Evolutionary conservation across 2,888 invertebrate genomes (phyloP), one percentile per base, ranked within the genome.

Genomic region (Caenorhabditis sp.): DNA sequence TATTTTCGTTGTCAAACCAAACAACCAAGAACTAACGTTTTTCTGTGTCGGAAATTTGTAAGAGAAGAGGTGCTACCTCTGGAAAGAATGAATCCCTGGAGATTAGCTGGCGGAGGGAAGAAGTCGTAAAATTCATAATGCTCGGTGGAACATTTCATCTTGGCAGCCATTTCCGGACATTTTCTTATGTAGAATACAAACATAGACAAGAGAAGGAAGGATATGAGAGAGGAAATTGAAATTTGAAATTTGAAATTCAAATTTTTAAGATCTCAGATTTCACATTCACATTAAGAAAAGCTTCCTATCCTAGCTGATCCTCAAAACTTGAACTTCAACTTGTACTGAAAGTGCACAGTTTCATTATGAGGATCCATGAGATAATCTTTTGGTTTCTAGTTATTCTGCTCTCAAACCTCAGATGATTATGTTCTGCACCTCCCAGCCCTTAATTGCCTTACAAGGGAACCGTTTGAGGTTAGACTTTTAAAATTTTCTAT

Each of bases 51-150:
- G n/a, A n/a, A n/a, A n/a, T 18, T 5, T 47, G 47, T 20, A 9
- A n/a, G 18, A 5, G 18, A 18, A 56, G 32, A n/a, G 18, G 18
- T 8, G 35, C 55, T 56, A 56, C 56, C 56, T 56, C 32, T n/a
- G n/a, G n/a, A n/a, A 13, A 20, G 50, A 18, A 2, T 4, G 8
- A n/a, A 20, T 56, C 56, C 56, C 56, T n/a, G 18, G 28, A 28
- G 56, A 56, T 32, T 15, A 18, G 35, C 35, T 35, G 32, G 2
- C 11, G 18, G 15, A 44, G n/a, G n/a, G n/a, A n/a, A n/a, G 35
- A 24, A 37, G 60, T 61, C 61, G 61, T 61, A 61, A 61, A 61
- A 61, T 47, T 61, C 61, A 61, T 61, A 61, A 61, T 61, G 26
- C 61, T 26, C 18, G 24, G 11, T 61, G 22, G 47, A 18, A 47